Evolutionary conservation across 1,140 invertebrate species (phyloP).

Genomic region (Drosophila leontia): DNA sequence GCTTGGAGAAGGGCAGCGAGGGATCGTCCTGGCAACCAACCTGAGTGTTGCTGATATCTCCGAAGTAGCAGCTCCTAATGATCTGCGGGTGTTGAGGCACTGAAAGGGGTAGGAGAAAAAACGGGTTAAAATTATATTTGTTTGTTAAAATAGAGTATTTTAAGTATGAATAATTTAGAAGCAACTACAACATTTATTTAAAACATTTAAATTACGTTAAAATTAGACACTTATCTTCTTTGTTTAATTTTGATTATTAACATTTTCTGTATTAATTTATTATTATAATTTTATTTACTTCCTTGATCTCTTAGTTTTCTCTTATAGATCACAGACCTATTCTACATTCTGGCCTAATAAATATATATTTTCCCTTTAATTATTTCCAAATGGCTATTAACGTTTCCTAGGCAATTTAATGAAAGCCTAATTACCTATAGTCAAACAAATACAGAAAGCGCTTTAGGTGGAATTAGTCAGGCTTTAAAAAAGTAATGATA

Average conservation of each 20-base stretch:
- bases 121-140: not conserved
- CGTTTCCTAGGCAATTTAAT: not conserved
- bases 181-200: no score
- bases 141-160: not conserved
- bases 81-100: conserved; percentile 57
- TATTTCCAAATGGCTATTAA: not conserved
- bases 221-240: no score
- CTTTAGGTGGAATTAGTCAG: not conserved
- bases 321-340: not conserved
- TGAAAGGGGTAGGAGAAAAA: conserved; percentile 21
- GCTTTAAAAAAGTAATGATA: not conserved
- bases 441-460: not conserved
- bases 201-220: no score
- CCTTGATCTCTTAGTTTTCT: no score
- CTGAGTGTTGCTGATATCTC: conserved; percentile 59
- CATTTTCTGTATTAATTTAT: not conserved
- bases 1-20: conserved; percentile 52
- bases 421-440: not conserved
- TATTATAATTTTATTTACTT: not conserved
- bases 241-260: no score
- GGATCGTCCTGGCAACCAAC: conserved; percentile 66
- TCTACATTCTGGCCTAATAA: not conserved
- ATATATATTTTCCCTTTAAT: not conserved
- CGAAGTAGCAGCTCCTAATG: conserved; percentile 72
- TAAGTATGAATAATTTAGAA: not conserved